Evolutionary conservation across 2,888 invertebrate species (phyloP), one percentile per base, ranked within the genome.

Genomic region (Agonopterix arenella): DNA sequence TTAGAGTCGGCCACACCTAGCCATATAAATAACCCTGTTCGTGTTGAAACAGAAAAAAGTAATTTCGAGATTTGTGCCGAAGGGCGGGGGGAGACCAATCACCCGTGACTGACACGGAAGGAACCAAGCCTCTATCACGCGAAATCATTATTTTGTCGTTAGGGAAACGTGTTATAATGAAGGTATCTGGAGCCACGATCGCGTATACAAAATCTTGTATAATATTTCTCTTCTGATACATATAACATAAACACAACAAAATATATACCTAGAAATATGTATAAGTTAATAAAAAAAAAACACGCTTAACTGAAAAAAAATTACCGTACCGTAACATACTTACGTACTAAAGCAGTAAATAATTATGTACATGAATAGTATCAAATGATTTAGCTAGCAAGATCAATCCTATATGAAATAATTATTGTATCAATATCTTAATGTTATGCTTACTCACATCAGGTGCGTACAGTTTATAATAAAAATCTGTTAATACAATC

Each of bases 71-170:
- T 85, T 83, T 83, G 79, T 75, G 61, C 64, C 48, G 46, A n/a
- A 50, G 51, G 50, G 49, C 40, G 51, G 52, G 51, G 49, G 42
- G 56, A 73, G 66, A 66, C 83, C 82, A 81, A 85, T 85, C 84
- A 78, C 61, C 76, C 83, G 84, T 79, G 79, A 71, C 84, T 84
- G 84, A 86, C 84, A 86, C 86, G 84, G 85, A 81, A 82, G 81
- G 85, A 74, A 73, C 80, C 68, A 68, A 64, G 68, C 66, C 64
- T 64, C 66, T 76, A 81, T 78, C 86, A 86, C 86, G 86, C 86
- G 67, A 84, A 79, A 85, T 84, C 86, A 88, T 89, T 88, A 89
- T 88, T 82, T 85, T 75, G 80, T 88, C 86, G 81, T 88, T 88
- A 88, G 77, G 74, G 76, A 66, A 64, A 68, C 73, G 74, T 75